Conservation (phyloP, 2,113 vertebrate species). For the Calidris pygmaea region DNA sequence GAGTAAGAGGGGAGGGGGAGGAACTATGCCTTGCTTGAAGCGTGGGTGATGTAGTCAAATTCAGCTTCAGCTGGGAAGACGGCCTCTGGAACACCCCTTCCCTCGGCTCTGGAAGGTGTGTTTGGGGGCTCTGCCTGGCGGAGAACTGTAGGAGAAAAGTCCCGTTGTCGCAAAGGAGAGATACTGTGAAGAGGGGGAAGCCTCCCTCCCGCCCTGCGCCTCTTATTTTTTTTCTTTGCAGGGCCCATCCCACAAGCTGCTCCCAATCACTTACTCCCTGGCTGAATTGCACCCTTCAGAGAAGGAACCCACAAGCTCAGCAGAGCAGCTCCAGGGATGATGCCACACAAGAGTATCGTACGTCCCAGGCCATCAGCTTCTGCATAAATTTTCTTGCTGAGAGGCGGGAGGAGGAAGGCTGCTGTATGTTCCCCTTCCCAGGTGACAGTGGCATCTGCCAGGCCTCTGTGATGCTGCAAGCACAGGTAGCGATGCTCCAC, state of each 20-base stretch:
- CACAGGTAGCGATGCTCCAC: neutral
- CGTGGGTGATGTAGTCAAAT: neutral
- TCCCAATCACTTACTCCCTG: neutral
- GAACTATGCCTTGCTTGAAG: neutral
- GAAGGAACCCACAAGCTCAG: neutral
- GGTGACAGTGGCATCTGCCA: neutral
- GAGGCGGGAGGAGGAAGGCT: neutral
- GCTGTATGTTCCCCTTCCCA: neutral
- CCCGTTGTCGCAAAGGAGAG: neutral
- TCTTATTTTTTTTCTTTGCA: neutral
- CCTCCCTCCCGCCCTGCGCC: neutral
- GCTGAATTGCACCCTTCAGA: neutral
- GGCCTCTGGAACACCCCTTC: neutral
- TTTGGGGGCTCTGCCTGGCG: neutral
- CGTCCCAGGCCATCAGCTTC: neutral
- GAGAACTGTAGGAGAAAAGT: neutral
- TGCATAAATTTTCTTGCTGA: neutral
- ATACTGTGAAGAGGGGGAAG: constrained; percentile 20
- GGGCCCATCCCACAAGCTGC: neutral
- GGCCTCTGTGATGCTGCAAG: neutral
- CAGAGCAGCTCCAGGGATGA: neutral
- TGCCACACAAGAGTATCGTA: neutral
- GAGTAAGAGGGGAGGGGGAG: neutral
- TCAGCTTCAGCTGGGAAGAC: neutral
- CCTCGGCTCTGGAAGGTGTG: neutral